These are phyloP conservation scores for Gadus macrocephalus DNA, from an alignment of 2,113 vertebrate genomes.

Conservation along the genomic window DNA sequence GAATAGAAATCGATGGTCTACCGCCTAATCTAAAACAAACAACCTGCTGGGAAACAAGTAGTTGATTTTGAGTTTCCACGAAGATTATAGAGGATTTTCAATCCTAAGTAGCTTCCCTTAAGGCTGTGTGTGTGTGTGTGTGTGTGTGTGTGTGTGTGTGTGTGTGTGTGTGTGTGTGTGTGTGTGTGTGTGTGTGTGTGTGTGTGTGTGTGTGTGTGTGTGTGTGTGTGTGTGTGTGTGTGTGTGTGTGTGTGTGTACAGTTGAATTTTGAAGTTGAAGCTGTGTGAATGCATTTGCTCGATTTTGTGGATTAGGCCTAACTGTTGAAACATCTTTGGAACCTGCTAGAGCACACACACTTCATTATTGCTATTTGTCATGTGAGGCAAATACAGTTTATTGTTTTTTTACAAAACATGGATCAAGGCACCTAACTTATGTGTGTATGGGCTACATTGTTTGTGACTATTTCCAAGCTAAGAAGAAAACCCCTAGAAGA, in stretches of 20 bases:
- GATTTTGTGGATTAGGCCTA: slow-evolving; percentile 32
- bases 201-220: too few species aligned
- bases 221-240: too few species aligned
- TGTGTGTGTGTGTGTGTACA: slow-evolving; percentile 9
- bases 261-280: slow-evolving; percentile 47
- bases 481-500: neutral
- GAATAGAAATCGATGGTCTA: slow-evolving; percentile 21
- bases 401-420: neutral
- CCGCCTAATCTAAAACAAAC: slow-evolving; percentile 57
- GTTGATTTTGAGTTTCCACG: slow-evolving; percentile 64
- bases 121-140: too few species aligned
- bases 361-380: slow-evolving; percentile 26
- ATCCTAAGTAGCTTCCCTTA: slow-evolving; percentile 51
- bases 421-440: slow-evolving; percentile 19
- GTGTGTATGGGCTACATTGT: too few species aligned
- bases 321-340: slow-evolving; percentile 29
- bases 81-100: slow-evolving; percentile 67
- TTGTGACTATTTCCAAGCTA: slow-evolving; percentile 9
- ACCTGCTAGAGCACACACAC: slow-evolving; percentile 29
- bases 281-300: slow-evolving; percentile 39
- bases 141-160: too few species aligned
- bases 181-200: neutral
- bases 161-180: too few species aligned
- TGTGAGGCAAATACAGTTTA: slow-evolving; percentile 5
- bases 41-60: slow-evolving; percentile 52